Evolutionary conservation across 53 echinoderm and acorn worm genomes (phyloP).

Genomic region (Stichopus horrens): DNA sequence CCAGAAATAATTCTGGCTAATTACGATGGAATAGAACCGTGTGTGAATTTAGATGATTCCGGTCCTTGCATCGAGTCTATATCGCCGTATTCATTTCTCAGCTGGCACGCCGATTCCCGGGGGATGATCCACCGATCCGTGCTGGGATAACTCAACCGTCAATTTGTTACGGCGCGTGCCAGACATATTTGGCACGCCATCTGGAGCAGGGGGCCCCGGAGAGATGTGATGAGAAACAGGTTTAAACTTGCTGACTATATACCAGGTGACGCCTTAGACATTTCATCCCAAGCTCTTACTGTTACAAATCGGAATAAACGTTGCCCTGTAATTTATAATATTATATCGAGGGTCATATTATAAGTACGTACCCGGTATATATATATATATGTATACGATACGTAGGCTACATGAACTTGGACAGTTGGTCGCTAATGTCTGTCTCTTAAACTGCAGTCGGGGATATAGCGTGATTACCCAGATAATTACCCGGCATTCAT

Average conservation of each 20-base stretch:
- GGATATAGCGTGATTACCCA: too few relatives aligned
- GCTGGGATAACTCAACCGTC: slow-evolving; percentile 39
- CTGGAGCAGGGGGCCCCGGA: slow-evolving; percentile 32
- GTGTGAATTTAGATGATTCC: neutral
- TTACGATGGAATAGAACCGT: slow-evolving; percentile 36
- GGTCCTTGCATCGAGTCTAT: neutral
- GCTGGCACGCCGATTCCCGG: slow-evolving; percentile 2
- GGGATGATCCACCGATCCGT: slow-evolving; percentile 13
- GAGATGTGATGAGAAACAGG: neutral
- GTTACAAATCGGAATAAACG: slow-evolving; percentile 37
- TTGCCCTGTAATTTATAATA: neutral
- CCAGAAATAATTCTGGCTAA: slow-evolving; percentile 40
- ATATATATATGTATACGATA: too few relatives aligned
- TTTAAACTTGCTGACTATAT: too few relatives aligned
- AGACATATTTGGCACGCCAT: slow-evolving; percentile 18
- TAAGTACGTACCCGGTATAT: too few relatives aligned
- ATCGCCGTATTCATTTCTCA: slow-evolving; percentile 15
- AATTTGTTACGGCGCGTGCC: slow-evolving; percentile 41
- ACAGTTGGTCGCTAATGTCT: too few relatives aligned
- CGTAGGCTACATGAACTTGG: too few relatives aligned
- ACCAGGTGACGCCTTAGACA: neutral
- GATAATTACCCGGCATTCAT: too few relatives aligned
- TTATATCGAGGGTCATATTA: too few relatives aligned
- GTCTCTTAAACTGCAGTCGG: too few relatives aligned
- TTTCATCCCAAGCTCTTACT: slow-evolving; percentile 17